These are phyloP conservation scores for Osmerus mordax DNA, from an alignment of 2,113 vertebrate genomes.

Conservation along the genomic window DNA sequence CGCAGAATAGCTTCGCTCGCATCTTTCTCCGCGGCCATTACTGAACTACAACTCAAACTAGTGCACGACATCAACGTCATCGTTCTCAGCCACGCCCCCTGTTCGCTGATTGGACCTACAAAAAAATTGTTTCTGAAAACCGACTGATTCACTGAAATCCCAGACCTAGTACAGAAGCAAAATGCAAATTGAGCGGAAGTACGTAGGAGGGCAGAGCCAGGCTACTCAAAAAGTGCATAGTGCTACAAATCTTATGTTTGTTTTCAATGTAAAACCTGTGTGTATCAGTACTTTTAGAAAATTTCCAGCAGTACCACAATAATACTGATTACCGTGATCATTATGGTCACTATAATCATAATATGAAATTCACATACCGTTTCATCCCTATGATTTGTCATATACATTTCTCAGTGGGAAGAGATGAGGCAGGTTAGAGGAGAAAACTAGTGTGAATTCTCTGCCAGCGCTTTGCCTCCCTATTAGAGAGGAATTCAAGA, in stretches of 20 bases:
- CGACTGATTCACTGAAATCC: no score
- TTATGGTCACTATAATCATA: neutral
- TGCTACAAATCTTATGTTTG: neutral
- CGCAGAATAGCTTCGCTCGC: no score
- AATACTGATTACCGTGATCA: neutral
- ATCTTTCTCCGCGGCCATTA: no score
- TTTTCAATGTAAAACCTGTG: neutral
- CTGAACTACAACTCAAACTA: no score
- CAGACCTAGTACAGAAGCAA: no score
- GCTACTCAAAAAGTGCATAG: neutral
- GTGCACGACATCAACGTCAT: no score
- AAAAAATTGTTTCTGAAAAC: no score
- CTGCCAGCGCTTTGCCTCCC: constrained; percentile 38
- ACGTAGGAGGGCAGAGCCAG: no score
- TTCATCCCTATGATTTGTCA: neutral
- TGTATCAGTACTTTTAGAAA: no score
- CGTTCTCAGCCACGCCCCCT: no score
- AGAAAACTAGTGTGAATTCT: constrained; percentile 56
- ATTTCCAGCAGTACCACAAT: neutral
- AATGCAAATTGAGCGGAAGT: no score
- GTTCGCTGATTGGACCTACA: no score
- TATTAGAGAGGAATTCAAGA: constrained; percentile 63
- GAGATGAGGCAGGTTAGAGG: neutral
- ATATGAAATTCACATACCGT: neutral
- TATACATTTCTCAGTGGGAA: neutral